These are phyloP conservation scores for Panurus biarmicus DNA, from an alignment of 2,113 vertebrate species.

Conservation along the genomic window DNA sequence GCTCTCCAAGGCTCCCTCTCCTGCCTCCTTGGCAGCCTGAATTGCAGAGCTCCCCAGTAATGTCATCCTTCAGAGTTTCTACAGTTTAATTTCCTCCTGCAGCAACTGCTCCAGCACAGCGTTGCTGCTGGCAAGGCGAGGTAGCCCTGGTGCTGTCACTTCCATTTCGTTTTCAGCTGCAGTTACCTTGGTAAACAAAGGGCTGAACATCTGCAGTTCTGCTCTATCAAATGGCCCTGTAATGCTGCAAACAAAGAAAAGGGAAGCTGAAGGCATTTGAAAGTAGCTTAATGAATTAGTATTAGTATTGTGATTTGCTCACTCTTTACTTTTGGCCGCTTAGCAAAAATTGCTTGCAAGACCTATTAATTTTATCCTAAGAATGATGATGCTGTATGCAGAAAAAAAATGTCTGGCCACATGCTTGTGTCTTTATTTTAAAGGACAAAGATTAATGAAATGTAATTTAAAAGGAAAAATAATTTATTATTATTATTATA, in stretches of 20 bases:
- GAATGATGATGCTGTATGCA: conserved; percentile 1
- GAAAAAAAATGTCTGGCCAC: not conserved
- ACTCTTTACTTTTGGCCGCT: not conserved
- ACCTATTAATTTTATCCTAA: conserved; percentile 11
- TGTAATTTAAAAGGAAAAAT: conserved; percentile 31
- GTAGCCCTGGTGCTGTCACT: not conserved
- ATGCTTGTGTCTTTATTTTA: not conserved
- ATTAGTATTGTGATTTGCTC: not conserved
- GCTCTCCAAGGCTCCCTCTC: not conserved
- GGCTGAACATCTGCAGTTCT: not conserved
- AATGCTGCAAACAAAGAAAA: not conserved
- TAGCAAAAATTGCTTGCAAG: not conserved
- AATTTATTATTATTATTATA: not conserved
- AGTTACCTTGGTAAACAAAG: not conserved
- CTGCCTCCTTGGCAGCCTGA: not conserved
- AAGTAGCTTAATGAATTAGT: conserved; percentile 6
- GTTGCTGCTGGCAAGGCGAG: not conserved
- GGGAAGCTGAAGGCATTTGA: not conserved
- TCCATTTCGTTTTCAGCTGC: not conserved
- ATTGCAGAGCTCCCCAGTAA: not conserved
- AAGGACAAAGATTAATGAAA: conserved; percentile 13
- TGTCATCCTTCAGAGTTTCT: not conserved
- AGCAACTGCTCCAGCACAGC: not conserved
- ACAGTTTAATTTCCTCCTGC: not conserved
- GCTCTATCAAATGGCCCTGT: not conserved